Base-by-base conservation (phyloP, 2,113 vertebrate genomes). In the Caranx melampygus region DNA sequence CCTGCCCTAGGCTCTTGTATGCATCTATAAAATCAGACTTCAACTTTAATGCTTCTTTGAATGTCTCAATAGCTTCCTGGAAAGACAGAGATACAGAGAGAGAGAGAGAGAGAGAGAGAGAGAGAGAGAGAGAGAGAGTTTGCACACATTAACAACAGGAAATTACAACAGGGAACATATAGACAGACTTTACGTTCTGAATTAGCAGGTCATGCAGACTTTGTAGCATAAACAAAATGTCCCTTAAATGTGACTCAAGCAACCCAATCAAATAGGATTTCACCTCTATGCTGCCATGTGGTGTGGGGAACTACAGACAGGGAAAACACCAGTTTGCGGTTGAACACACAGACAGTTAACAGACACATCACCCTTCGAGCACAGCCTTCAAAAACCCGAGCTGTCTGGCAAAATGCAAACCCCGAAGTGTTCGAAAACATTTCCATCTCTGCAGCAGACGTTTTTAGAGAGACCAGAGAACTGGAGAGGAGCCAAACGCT, bases 11-110 rank as follows among this genome's bases (percentile, higher is more conserved):
- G 87, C 98, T 99, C 94, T 99, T 99, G 89, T 99, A 98, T 0
- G 97, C 98, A 89, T 99, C 98, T 85, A 98, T 98, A 60, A 99
- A 99, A 83, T 99, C 97, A 37, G 96, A 94, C 92, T 99, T 99
- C 80, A 99, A 93, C 82, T 96, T 99, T 82, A 99, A 85, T 9
- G 97, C 96, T 91, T 99, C 98, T 94, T 98, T 99, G 90, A 99
- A 99, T 0, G 97, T 96, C 82, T 98, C 97, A 70, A 99, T 98
- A 78, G 98, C 98, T 95, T 99, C 98, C 98, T 99, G 37, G 81
- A 47, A 77, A 88, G 26, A 16, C 12, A 70, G 60, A 63, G 26
- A 26, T 26, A 26, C 26, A 26, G 26, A 26, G 26, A 26, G 26
- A 26, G 26, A 26, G 26, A 26, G 26, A 26, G 26, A 26, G 26